Evolutionary conservation across 2,888 invertebrate genomes (phyloP).

Genomic region (Ypsolopha sequella): DNA sequence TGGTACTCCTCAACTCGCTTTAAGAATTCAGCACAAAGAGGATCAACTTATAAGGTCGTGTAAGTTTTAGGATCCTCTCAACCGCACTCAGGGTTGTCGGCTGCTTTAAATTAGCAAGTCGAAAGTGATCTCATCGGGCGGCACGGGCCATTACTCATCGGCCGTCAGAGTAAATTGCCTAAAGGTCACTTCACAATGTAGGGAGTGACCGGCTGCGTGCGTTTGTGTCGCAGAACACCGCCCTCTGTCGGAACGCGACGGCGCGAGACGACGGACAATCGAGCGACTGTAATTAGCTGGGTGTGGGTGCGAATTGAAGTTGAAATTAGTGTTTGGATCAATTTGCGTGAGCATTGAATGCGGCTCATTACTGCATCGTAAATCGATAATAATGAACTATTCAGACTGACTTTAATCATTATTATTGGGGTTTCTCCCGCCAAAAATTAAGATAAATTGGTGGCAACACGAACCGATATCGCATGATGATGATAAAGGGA

Average conservation of each 20-base stretch:
- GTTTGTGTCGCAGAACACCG: slow-evolving; percentile 22
- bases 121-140: slow-evolving; percentile 53
- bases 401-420: too few relatives aligned
- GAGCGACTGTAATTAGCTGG: slow-evolving; percentile 21
- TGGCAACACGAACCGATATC: too few relatives aligned
- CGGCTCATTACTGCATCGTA: too few relatives aligned
- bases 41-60: too few relatives aligned
- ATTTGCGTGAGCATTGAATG: too few relatives aligned
- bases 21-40: too few relatives aligned
- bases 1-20: too few relatives aligned
- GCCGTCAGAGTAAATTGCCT: slow-evolving; percentile 27
- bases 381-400: too few relatives aligned
- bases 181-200: slow-evolving; percentile 40
- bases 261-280: slow-evolving; percentile 32
- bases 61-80: neutral
- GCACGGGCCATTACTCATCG: slow-evolving; percentile 48
- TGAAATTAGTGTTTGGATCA: too few relatives aligned
- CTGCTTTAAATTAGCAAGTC: slow-evolving; percentile 46
- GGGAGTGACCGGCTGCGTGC: neutral
- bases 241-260: slow-evolving; percentile 41
- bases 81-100: slow-evolving; percentile 23
- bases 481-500: too few relatives aligned
- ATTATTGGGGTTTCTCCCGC: too few relatives aligned
- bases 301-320: neutral
- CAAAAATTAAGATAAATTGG: too few relatives aligned